Evolutionary conservation across 2,888 invertebrate species (phyloP), one percentile per base, ranked within the genome.

Genomic region (Antitype chi): DNA sequence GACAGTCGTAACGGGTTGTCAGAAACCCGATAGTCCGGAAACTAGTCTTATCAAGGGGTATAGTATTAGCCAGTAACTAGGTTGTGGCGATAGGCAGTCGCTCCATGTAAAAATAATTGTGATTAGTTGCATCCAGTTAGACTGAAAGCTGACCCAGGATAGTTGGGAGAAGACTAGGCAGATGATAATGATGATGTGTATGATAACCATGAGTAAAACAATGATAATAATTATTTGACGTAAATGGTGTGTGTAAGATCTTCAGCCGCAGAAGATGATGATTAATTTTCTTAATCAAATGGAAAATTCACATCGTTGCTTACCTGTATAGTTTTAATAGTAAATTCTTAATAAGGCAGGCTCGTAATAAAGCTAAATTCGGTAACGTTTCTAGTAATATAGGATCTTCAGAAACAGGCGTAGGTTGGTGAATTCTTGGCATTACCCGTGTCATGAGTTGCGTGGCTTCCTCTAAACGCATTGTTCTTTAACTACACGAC

Each of bases 361-460:
- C 23, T 25, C 0, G 11, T n/a, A 43, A 3, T 47, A 13, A 64
- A n/a, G 43, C 17, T 70, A 52, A 2, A 28, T 3, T 67, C 49
- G 13, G 28, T 77, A 53, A 43, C 80, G n/a, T 73, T 71, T 85
- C 76, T 71, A 80, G 86, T 70, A 28, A 57, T 32, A 67, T 68
- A 59, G 32, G 43, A 76, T 76, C 66, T 72, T 60, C 71, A 81
- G 78, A 82, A 76, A 80, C 81, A 88, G 80, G 74, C 79, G 85
- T 90, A 89, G 87, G 92, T 91, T 88, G 82, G 90, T 89, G 90
- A 93, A 93, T 92, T 92, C 91, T 91, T 88, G 90, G 89, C 91
- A 91, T 91, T 91, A 91, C 89, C 85, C 88, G 87, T 91, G 92
- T 91, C 89, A 90, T 79, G 81, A 88, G 87, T 92, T 91, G 89